Evolutionary conservation across 2,888 invertebrate genomes (phyloP).

Genomic region (Agrilus cyanescens): DNA sequence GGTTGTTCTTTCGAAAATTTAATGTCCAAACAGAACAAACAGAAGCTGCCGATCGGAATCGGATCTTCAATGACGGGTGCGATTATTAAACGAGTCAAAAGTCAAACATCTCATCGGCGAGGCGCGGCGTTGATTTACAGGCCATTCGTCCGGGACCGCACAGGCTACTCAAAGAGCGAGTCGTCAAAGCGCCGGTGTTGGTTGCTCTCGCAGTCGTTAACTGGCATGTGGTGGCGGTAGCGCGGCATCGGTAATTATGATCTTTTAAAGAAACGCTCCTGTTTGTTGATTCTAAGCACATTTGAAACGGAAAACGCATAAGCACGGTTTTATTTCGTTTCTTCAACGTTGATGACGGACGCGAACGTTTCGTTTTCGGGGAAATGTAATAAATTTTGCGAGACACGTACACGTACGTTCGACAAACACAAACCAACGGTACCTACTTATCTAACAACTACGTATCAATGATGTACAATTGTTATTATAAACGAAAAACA

Average conservation of each 20-base stretch:
- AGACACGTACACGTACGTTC: conserved; percentile 21
- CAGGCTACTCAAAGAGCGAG: conserved; percentile 21
- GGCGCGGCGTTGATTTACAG: conserved; percentile 18
- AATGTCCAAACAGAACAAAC: neutral
- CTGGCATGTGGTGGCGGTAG: conserved; percentile 26
- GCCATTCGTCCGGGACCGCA: conserved; percentile 18
- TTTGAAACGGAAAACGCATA: conserved; percentile 29
- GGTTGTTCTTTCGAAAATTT: neutral
- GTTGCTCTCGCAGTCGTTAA: conserved; percentile 19
- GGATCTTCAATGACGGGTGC: conserved; percentile 11
- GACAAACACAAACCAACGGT: conserved; percentile 26
- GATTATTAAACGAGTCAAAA: conserved; percentile 13
- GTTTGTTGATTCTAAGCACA: conserved; percentile 33
- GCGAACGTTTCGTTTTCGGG: conserved; percentile 6
- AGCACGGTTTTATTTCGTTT: conserved; percentile 18
- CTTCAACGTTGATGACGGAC: conserved; percentile 19
- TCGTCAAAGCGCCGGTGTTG: conserved; percentile 19
- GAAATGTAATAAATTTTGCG: conserved; percentile 14
- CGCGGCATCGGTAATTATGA: conserved; percentile 12
- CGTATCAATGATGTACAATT: too few species aligned
- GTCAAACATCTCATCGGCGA: too few species aligned
- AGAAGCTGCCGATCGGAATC: neutral
- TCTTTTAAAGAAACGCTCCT: conserved; percentile 19
- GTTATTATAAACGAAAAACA: too few species aligned
- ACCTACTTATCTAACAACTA: too few species aligned